Percentiles rank a stretch among this genome's conserved stretches.
phyloP scores from a whole-genome alignment of 2,888 invertebrate genomes.

The Dryobotodes eremita region DNA sequence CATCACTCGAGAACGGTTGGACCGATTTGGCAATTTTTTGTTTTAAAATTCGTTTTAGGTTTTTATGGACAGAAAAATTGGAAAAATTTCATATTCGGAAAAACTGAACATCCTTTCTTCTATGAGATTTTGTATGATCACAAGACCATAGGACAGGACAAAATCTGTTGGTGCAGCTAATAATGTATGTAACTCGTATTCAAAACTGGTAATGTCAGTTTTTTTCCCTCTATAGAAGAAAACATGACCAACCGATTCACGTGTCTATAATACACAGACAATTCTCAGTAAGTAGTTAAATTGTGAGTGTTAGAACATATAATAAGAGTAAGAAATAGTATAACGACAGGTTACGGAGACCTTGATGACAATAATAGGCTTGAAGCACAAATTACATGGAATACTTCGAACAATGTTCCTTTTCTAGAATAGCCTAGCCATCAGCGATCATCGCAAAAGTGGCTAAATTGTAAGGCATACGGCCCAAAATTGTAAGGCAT shows the following conservation, averaged over 20 bases:
- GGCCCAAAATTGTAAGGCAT: too few relatives aligned
- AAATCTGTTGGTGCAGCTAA: not conserved
- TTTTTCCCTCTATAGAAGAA: not conserved
- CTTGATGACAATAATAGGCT: conserved; percentile 31
- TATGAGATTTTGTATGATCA: not conserved
- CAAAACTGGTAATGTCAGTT: not conserved
- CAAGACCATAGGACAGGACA: not conserved
- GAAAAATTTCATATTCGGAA: not conserved
- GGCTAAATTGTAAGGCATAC: not conserved
- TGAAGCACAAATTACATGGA: conserved; percentile 11
- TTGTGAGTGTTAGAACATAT: not conserved
- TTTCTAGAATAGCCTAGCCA: not conserved
- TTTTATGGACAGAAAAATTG: not conserved
- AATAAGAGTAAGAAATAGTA: conserved; percentile 29
- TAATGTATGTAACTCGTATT: not conserved
- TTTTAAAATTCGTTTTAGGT: not conserved
- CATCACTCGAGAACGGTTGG: not conserved
- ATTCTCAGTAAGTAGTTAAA: conserved; percentile 15
- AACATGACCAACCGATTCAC: conserved; percentile 35
- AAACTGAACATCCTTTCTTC: not conserved
- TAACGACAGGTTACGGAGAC: conserved; percentile 14
- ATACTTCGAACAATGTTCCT: not conserved
- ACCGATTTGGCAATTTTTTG: too few relatives aligned
- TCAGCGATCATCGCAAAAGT: not conserved
- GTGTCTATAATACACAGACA: conserved; percentile 17